A percentile compares a stretch with the other conserved stretches of the same genome.
These are phyloP conservation scores for Drosophila lowei DNA, from an alignment of 1,140 invertebrate genomes.

Conservation along the genomic window DNA sequence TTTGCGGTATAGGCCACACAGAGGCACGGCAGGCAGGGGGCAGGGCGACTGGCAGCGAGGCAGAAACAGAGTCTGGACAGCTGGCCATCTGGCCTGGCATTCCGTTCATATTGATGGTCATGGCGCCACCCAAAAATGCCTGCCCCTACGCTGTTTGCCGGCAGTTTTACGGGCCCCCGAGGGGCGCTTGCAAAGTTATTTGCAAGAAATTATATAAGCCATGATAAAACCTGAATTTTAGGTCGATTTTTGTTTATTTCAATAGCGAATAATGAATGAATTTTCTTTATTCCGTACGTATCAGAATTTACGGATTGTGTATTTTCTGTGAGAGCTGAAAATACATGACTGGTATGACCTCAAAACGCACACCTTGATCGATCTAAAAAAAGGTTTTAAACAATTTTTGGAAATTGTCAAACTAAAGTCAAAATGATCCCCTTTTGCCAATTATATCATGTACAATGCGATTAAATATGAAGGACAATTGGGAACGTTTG, in stretches of 20 bases:
- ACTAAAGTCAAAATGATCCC: too few relatives aligned
- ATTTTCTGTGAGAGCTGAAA: too few relatives aligned
- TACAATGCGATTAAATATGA: too few relatives aligned
- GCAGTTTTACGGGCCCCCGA: constrained; percentile 53
- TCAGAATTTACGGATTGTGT: too few relatives aligned
- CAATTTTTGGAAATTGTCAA: too few relatives aligned
- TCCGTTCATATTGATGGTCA: constrained; percentile 73
- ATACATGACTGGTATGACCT: too few relatives aligned
- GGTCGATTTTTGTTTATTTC: background rate
- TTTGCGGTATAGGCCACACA: constrained; percentile 56
- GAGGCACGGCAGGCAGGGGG: constrained; percentile 1
- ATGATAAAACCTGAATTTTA: constrained; percentile 1
- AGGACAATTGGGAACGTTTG: too few relatives aligned
- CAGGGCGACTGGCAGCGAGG: background rate
- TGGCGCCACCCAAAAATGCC: constrained; percentile 47
- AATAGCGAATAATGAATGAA: too few relatives aligned
- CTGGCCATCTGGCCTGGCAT: constrained; percentile 52
- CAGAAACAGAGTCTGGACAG: constrained; percentile 19
- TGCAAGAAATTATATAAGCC: background rate
- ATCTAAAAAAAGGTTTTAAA: too few relatives aligned
- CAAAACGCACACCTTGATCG: too few relatives aligned
- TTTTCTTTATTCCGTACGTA: too few relatives aligned
- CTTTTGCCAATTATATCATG: too few relatives aligned
- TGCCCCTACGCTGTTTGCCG: constrained; percentile 17
- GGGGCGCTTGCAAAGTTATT: constrained; percentile 37